phyloP scores from a whole-genome alignment of 2,888 invertebrate genomes.

The Muscina levida region DNA sequence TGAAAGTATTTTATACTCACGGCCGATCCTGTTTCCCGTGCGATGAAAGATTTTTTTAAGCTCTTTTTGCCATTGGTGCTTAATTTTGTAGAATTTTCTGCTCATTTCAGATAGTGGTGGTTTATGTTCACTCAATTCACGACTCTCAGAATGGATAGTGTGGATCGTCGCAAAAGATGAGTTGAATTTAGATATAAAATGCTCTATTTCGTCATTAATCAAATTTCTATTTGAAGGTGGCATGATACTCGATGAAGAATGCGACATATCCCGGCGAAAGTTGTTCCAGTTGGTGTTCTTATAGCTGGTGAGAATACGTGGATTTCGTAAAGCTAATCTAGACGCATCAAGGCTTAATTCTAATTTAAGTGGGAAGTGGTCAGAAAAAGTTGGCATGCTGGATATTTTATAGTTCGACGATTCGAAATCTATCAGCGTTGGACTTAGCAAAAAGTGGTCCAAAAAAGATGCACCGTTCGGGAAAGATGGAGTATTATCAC shows the following conservation, averaged over 20 bases:
- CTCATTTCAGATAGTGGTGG: background rate
- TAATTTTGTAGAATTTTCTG: slow-evolving; percentile 13
- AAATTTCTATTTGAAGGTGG: background rate
- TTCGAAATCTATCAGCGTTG: background rate
- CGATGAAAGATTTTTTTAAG: slow-evolving; percentile 12
- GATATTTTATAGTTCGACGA: slow-evolving; percentile 15
- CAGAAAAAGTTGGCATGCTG: slow-evolving; percentile 9
- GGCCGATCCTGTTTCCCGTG: background rate
- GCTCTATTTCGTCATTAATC: background rate
- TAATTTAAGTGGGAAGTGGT: slow-evolving; percentile 31
- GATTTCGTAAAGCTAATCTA: background rate
- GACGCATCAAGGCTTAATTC: background rate
- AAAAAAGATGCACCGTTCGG: slow-evolving; percentile 31
- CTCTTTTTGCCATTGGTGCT: slow-evolving; percentile 11
- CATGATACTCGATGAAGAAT: background rate
- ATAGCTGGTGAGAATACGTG: background rate
- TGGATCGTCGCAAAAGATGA: background rate
- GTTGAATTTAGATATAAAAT: background rate
- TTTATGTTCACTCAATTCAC: slow-evolving; percentile 1
- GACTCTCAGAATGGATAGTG: background rate
- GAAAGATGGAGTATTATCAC: slow-evolving; percentile 4
- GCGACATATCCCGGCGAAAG: background rate
- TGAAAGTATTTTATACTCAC: background rate
- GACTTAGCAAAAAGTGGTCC: slow-evolving; percentile 31
- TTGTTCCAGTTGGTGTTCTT: slow-evolving; percentile 22